Evolutionary conservation across 2,113 vertebrate genomes (phyloP).

Genomic region (Sterrhoptilus dennistouni): DNA sequence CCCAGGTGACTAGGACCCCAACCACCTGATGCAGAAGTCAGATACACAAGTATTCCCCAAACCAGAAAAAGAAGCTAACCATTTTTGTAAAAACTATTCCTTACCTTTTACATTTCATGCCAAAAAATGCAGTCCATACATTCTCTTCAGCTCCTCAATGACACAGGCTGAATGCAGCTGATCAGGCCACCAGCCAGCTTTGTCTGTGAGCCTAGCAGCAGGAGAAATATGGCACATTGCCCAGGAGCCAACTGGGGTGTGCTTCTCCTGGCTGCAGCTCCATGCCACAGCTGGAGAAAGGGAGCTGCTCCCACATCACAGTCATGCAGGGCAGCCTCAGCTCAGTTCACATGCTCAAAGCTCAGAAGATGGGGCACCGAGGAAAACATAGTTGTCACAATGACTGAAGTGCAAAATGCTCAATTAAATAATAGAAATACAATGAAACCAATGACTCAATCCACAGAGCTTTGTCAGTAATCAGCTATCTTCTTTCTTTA

Average conservation of each 20-base stretch:
- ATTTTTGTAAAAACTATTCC: neutral
- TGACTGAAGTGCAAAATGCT: neutral
- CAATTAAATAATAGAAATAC: neutral
- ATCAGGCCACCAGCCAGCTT: neutral
- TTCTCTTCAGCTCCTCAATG: neutral
- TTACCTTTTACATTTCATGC: neutral
- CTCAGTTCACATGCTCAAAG: neutral
- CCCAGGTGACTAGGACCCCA: neutral
- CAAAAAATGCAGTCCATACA: neutral
- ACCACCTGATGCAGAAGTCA: neutral
- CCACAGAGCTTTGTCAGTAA: neutral
- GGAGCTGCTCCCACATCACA: neutral
- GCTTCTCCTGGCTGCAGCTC: neutral
- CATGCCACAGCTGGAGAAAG: neutral
- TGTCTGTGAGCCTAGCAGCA: neutral
- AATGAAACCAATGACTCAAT: rapidly evolving
- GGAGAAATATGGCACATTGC: neutral
- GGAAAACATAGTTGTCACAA: neutral
- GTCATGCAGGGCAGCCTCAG: neutral
- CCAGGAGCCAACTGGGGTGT: rapidly evolving
- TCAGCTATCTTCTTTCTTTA: neutral
- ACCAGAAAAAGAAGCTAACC: neutral
- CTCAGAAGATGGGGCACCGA: neutral
- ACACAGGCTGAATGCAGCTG: neutral
- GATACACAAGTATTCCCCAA: neutral